Conservation (phyloP, 1,140 invertebrate genomes). For the Drosophila mauritiana region DNA sequence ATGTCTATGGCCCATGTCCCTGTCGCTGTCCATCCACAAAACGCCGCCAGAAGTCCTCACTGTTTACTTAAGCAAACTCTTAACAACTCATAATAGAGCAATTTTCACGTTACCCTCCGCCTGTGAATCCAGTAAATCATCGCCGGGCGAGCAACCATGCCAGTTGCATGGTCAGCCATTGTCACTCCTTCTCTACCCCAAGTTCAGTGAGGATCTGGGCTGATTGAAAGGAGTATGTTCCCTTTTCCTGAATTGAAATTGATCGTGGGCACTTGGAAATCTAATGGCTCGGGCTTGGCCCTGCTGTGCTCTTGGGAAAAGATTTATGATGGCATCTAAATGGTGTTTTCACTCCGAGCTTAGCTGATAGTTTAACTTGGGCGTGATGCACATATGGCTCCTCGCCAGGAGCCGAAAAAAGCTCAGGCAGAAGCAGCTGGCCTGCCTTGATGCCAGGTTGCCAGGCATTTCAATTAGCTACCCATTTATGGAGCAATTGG, state of each 20-base stretch:
- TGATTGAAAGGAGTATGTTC: slow-evolving; percentile 16
- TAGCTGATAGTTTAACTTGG: slow-evolving; percentile 36
- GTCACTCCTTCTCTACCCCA: slow-evolving; percentile 66
- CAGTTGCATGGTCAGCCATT: slow-evolving; percentile 50
- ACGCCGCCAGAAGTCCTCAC: slow-evolving; percentile 24
- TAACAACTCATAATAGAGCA: slow-evolving; percentile 84
- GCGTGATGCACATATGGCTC: slow-evolving; percentile 37
- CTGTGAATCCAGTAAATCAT: slow-evolving; percentile 67
- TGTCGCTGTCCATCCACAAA: slow-evolving; percentile 28
- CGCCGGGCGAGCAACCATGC: slow-evolving; percentile 41
- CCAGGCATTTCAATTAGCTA: slow-evolving; percentile 18
- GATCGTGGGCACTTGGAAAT: slow-evolving; percentile 70
- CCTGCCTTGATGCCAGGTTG: slow-evolving; percentile 11
- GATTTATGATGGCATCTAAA: slow-evolving; percentile 67
- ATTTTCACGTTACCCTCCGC: slow-evolving; percentile 81
- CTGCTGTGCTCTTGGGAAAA: slow-evolving; percentile 27
- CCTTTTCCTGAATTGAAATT: slow-evolving; percentile 62
- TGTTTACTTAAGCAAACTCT: slow-evolving; percentile 79
- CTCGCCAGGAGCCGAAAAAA: slow-evolving; percentile 7
- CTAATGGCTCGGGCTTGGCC: slow-evolving; percentile 53
- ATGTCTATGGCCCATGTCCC: slow-evolving; percentile 28
- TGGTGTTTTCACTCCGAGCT: slow-evolving; percentile 46
- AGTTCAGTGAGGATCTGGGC: slow-evolving; percentile 14
- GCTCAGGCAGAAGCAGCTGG: slow-evolving; percentile 41
- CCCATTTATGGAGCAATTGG: slow-evolving; percentile 19